Base-by-base conservation (phyloP, 2,113 vertebrate species). In the Sarotherodon lohbergeri region DNA sequence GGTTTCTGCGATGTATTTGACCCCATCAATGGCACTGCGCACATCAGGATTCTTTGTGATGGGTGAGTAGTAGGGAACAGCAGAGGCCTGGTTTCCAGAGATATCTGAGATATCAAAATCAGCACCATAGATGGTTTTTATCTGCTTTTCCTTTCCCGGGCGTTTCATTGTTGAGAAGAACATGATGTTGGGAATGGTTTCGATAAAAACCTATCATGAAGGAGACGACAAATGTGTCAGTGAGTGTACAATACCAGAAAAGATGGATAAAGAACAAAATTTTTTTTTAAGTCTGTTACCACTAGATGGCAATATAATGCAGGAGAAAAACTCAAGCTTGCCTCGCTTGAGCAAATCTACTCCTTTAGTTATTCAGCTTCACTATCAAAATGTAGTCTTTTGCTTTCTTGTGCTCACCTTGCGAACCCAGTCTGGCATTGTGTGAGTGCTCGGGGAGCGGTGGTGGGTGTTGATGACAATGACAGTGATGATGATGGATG, bases 381-480 rank as follows among this genome's bases (percentile, higher is more conserved):
- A 50, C 63, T 79, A 97, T 97, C 80, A 73, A 29, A 86, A 3
- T 50, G 10, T 48, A 46, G 96, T 97, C 97, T 91, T 97, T 97
- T 93, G 97, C 96, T 79, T 96, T 96, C 52, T 13, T 97, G 32
- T 80, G 14, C 83, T 93, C 55, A 99, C 99, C 97, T 97, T 99
- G 88, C 98, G 97, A 89, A 99, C 98, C 99, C 99, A 99, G 29
- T 92, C 92, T 0, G 98, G 98, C 99, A 99, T 99, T 46, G 97
- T 97, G 52, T 99, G 98, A 16, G 98, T 99, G 94, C 98, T 99
- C 2, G 98, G 98, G 2, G 98, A 98, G 86, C 98, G 98, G 94
- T 99, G 98, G 95, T 99, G 99, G 3, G 97, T 99, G 94, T 99
- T 99, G 96, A 99, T 99, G 94, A 99, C 97, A 3, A 99, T 97